Evolutionary conservation across 2,797 vertebrate species (phyloP).

Genomic region (Xiphorhynchus erythropygius): DNA sequence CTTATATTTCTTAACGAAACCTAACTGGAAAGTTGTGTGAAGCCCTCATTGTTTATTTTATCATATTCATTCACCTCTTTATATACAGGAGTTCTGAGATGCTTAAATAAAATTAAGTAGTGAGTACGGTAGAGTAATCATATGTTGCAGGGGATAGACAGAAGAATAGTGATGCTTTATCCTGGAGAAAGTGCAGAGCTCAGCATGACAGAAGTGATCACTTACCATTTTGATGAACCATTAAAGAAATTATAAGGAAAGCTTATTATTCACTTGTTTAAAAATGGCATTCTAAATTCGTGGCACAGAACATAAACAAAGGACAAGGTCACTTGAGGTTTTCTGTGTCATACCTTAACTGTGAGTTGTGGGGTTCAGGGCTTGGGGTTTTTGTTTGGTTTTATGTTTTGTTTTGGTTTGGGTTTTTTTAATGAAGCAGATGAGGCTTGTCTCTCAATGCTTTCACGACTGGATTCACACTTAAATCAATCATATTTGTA

Average conservation of each 20-base stretch:
- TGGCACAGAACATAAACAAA: neutral
- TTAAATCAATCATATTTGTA: neutral
- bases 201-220: neutral
- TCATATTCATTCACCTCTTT: neutral
- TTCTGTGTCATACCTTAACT: neutral
- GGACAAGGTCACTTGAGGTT: neutral
- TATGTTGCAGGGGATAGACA: neutral
- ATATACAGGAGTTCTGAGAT: neutral
- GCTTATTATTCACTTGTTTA: neutral
- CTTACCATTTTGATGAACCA: neutral
- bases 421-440: neutral
- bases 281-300: neutral
- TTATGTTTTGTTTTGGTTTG: neutral
- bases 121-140: neutral
- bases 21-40: neutral
- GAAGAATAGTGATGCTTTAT: neutral
- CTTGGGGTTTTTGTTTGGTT: fast-evolving
- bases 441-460: neutral
- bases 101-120: neutral
- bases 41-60: neutral
- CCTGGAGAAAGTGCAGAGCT: neutral
- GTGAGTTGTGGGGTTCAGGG: neutral
- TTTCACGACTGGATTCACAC: neutral
- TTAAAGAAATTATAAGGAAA: neutral
- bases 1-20: neutral